Percentiles rank a stretch among this genome's conserved stretches.
Conservation (phyloP, 2,113 vertebrate species). For the Hippoglossus stenolepis region DNA sequence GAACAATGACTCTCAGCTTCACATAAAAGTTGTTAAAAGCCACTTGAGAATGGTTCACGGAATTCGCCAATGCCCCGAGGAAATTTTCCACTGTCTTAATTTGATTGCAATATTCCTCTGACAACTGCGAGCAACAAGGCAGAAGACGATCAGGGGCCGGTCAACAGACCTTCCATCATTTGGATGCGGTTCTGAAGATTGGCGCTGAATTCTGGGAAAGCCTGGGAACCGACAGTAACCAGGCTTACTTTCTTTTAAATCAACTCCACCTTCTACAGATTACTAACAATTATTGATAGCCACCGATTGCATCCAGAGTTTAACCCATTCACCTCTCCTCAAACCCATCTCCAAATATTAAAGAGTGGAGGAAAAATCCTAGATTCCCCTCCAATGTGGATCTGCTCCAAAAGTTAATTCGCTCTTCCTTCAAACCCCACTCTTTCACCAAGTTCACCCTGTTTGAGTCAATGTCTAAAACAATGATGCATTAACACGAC, state of each 20-base stretch:
- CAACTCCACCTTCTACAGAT: neutral
- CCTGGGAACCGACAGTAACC: neutral
- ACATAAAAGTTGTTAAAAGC: constrained; percentile 20
- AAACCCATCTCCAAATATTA: too few relatives aligned
- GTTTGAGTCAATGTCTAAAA: too few relatives aligned
- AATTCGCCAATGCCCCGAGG: constrained; percentile 22
- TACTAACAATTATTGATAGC: neutral
- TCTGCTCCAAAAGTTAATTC: too few relatives aligned
- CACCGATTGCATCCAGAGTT: neutral
- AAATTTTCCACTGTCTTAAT: constrained; percentile 32
- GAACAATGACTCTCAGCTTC: constrained; percentile 22
- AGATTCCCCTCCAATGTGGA: too few relatives aligned
- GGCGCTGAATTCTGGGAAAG: neutral
- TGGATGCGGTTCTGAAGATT: constrained; percentile 2
- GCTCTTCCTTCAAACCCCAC: too few relatives aligned
- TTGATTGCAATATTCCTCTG: constrained; percentile 20
- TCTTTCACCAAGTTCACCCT: too few relatives aligned
- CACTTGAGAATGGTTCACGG: constrained; percentile 13
- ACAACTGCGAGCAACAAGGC: constrained; percentile 16
- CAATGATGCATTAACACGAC: too few relatives aligned
- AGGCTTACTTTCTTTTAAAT: neutral
- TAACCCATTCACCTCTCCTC: neutral
- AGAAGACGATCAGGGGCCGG: neutral
- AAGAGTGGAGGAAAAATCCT: too few relatives aligned
- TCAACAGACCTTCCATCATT: constrained; percentile 5